Evolutionary conservation across 2,797 vertebrate genomes (phyloP).

Genomic region (Falco columbarius): DNA sequence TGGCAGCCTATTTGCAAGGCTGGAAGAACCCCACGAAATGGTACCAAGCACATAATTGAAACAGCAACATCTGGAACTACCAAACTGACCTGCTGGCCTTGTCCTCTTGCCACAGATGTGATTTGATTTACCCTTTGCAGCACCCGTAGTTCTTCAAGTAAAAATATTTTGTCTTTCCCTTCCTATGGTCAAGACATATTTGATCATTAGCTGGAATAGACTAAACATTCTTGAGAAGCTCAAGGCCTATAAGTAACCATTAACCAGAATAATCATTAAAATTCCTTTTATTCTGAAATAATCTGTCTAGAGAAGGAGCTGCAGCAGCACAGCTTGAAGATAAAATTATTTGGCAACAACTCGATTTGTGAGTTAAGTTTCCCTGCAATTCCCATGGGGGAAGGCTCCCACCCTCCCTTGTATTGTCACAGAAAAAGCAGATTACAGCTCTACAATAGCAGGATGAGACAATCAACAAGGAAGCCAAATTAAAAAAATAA

Average conservation of each 20-base stretch:
- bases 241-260: not conserved
- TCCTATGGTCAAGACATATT: slow-evolving; percentile 76
- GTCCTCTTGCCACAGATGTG: not conserved
- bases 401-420: not conserved
- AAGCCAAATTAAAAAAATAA: not conserved
- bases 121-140: slow-evolving; percentile 50
- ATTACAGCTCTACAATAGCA: not conserved
- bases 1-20: not conserved
- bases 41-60: accelerated
- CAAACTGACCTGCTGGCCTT: slow-evolving; percentile 61
- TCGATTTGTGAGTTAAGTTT: not conserved
- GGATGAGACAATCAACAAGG: not conserved
- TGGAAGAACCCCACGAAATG: not conserved
- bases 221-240: not conserved
- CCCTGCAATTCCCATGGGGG: not conserved
- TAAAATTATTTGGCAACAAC: not conserved
- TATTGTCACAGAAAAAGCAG: not conserved
- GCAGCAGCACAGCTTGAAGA: not conserved
- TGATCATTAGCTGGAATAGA: not conserved
- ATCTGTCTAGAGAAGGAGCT: not conserved
- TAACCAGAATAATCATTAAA: not conserved
- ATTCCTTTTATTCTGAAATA: not conserved
- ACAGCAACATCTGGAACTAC: not conserved
- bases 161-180: slow-evolving; percentile 89
- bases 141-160: slow-evolving; percentile 79